These are phyloP conservation scores for Homarus gammarus DNA, from an alignment of 2,888 invertebrate species.

Conservation along the genomic window DNA sequence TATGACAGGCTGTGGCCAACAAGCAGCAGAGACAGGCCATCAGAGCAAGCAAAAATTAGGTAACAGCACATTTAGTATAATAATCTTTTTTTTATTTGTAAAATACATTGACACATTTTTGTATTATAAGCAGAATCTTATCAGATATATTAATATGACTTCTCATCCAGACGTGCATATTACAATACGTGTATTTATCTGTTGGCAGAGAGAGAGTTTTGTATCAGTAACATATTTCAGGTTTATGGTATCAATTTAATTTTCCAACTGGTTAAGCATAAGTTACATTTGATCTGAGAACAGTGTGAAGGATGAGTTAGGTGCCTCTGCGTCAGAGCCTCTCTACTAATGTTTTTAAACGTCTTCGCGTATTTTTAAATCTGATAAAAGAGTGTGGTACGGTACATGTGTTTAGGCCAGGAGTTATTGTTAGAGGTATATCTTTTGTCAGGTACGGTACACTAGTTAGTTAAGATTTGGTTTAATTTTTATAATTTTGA, in stretches of 20 bases:
- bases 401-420: not conserved
- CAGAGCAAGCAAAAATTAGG: conserved; percentile 76
- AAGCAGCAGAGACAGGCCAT: conserved; percentile 76
- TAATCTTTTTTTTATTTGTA: conserved; percentile 46
- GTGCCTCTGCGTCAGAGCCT: not conserved
- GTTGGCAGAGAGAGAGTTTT: too few relatives aligned
- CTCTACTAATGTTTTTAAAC: not conserved
- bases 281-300: not conserved
- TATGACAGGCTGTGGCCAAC: conserved; percentile 76
- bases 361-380: not conserved
- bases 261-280: not conserved
- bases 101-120: conserved; percentile 18
- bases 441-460: too few relatives aligned
- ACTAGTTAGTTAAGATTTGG: too few relatives aligned
- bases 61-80: conserved; percentile 37
- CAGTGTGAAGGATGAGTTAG: not conserved
- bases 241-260: not conserved
- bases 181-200: too few relatives aligned
- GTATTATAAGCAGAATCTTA: not conserved
- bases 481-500: too few relatives aligned
- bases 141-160: not conserved
- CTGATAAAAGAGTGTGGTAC: not conserved
- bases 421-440: not conserved
- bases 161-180: too few relatives aligned
- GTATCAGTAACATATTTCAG: not conserved